Base-by-base conservation (phyloP, 2,888 invertebrate genomes). In the Sphaerophoria taeniata region DNA sequence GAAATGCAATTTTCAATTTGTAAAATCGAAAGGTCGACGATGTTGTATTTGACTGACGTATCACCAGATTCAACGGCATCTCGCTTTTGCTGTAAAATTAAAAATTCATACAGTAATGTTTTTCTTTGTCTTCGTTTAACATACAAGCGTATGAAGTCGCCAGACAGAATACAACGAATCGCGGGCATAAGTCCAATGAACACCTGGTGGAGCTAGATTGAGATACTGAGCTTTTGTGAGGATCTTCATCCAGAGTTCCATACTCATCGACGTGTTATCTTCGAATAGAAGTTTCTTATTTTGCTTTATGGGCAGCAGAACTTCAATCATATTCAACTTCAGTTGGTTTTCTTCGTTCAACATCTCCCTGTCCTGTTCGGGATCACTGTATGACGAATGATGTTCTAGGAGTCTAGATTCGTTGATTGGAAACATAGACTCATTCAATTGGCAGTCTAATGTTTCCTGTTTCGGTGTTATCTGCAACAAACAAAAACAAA, bases 131-230 rank as follows among this genome's bases (percentile, higher is more conserved):
- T 51, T 43, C 12, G 1, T 24, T 43, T 14, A 36, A 70, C 51
- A 31, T 61, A 72, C 76, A n/a, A 70, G 53, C 11, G 76, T 76
- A 12, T 53, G 76, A 43, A 45, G 47, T 45, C 60, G 69, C 76
- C 76, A 76, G 16, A 24, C 34, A 33, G 31, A 36, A 24, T 70
- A 76, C 0, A 72, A 43, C 12, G 70, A 70, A 76, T 76, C 76
- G 12, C 70, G 70, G 3, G 76, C 76, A 43, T 45, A 76, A 7
- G 60, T 61, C 76, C 76, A 76, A 16, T 51, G 14, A 4, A 36
- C 53, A 47, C 36, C 56, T n/a, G 43, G 24, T 0, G 76, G 43
- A 14, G 76, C 76, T 47, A 76, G 7, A 2, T 53, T 53, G 0
- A 76, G 45, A 3, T 24, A n/a, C 36, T 76, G 70, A 0, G 76